Evolutionary conservation across 2,888 invertebrate genomes (phyloP).

Genomic region (Junonia oenone): DNA sequence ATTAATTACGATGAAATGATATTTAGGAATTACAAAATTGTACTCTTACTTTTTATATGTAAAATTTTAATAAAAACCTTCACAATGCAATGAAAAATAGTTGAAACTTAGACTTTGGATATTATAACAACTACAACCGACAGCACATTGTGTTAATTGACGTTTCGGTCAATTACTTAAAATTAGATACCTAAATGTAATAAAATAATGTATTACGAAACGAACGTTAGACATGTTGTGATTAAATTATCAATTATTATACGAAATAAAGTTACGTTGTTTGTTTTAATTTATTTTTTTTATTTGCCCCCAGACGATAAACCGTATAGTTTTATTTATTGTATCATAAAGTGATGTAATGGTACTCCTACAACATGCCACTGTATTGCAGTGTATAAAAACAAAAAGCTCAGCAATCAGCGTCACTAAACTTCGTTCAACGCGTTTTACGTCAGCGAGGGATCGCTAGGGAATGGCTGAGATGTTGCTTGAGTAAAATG

Average conservation of each 20-base stretch:
- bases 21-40: background rate
- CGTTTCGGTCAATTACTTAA: conserved; percentile 7
- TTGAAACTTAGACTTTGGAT: background rate
- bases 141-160: conserved; percentile 8
- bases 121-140: background rate
- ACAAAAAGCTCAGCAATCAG: conserved; percentile 45
- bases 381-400: conserved; percentile 18
- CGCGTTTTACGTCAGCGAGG: conserved; percentile 45
- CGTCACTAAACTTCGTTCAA: conserved; percentile 36
- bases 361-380: background rate
- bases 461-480: conserved; percentile 32
- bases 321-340: background rate
- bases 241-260: conserved; percentile 41
- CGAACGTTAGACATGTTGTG: conserved; percentile 49
- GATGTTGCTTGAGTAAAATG: conserved; percentile 25
- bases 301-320: conserved; percentile 15
- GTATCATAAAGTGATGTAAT: background rate
- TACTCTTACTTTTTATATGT: background rate
- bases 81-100: background rate
- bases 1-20: background rate
- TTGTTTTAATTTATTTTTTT: conserved; percentile 47
- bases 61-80: background rate
- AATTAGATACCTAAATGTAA: conserved; percentile 18
- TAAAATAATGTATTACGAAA: conserved; percentile 33
- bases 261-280: conserved; percentile 63